phyloP scores from a whole-genome alignment of 2,797 vertebrate species.

The Florisuga fusca region DNA sequence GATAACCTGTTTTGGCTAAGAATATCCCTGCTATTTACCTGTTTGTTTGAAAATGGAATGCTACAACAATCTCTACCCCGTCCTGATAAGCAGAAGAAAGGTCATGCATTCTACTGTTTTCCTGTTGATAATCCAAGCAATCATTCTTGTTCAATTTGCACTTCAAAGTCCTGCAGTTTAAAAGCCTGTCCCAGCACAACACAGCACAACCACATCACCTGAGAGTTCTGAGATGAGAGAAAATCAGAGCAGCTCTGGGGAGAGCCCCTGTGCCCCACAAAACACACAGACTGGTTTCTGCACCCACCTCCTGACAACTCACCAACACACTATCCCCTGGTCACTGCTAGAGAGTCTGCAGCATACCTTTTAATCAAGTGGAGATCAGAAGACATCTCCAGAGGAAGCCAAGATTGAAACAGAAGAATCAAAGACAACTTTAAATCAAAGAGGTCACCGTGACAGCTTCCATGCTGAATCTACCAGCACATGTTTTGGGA shows the following conservation, averaged over 20 bases:
- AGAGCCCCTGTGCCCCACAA: neutral
- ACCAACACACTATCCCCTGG: neutral
- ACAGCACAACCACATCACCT: accelerated
- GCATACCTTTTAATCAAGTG: neutral
- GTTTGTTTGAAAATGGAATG: neutral
- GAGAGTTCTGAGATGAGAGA: accelerated
- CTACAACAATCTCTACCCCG: neutral
- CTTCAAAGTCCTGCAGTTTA: neutral
- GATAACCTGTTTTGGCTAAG: neutral
- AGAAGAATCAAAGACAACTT: neutral
- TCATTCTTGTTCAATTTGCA: neutral
- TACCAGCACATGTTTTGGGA: neutral
- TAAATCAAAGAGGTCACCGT: neutral
- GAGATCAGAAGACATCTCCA: neutral
- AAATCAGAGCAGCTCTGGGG: neutral
- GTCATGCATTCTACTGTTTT: neutral
- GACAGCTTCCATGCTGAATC: neutral
- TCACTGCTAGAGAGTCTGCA: neutral
- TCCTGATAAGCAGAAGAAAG: neutral
- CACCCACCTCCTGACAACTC: neutral
- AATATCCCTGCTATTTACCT: neutral
- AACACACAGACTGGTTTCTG: neutral
- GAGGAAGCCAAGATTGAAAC: neutral
- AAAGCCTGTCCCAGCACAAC: neutral
- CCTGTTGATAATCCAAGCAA: neutral